Evolutionary conservation across 2,888 invertebrate genomes (phyloP), one percentile per base, ranked within the genome.

Genomic region (Rhagium mordax): DNA sequence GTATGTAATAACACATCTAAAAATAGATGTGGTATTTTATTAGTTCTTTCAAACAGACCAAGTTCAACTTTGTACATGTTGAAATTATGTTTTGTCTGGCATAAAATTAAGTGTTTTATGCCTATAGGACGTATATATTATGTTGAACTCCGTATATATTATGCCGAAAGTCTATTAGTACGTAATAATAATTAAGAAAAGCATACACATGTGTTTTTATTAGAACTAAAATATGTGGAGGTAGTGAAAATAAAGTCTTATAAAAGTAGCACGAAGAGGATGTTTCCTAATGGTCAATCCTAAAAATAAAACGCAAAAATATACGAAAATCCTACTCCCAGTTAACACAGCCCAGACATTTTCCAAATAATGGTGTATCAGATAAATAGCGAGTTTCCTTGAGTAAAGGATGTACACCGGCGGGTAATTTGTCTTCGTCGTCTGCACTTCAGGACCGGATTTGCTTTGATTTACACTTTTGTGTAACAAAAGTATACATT

Each of bases 351-450:
- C 71, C 62, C 72, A 71, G 70, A 68, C 76, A 70, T 76, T 72
- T 77, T 74, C 68, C 74, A 68, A 72, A 78, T 76, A 78, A 78
- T 74, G 78, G 76, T 66, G 70, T 70, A 64, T 70, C 71, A 76
- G 75, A 78, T 76, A 76, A 78, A 78, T 76, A 74, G 74, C 76
- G 62, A 68, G 70, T 61, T 78, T 75, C 72, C 73, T 72, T 74
- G 70, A 71, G 76, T 67, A 71, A 81, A 79, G 79, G 80, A 81
- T 80, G 76, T 81, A 76, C 78, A 78, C 79, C 76, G 79, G 72
- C 78, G 70, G 76, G 80, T 80, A 79, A 82, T 84, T 84, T 81
- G 81, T 84, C 84, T 83, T 82, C 79, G 81, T 82, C 80, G 81
- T 79, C 81, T 80, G 74, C 78, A 77, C 77, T 75, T 81, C 83